Base-by-base conservation (phyloP, 1,140 invertebrate species). In the Heliconius himera region DNA sequence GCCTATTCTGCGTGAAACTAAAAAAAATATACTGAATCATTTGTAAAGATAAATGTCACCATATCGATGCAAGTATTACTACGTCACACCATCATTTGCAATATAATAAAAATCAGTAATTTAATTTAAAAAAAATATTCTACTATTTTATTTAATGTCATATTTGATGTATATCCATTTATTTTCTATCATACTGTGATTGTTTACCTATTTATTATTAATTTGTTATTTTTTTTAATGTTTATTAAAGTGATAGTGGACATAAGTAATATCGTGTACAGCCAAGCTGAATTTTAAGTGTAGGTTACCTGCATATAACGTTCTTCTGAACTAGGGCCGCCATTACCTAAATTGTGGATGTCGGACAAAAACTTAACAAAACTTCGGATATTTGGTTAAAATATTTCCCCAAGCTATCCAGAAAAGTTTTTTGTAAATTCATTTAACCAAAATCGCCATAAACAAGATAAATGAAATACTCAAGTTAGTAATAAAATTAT, bases 151-250 rank as follows among this genome's bases (percentile, higher is more conserved):
- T 77, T 38, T 71, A 51, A 51, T 20, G 8, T 81, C 70, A 81
- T 81, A 70, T 73, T 81, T 78, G 80, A 81, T 73, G 73, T n/a
- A 16, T 41, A 71, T 81, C 76, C 73, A 80, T 73, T 82, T 80
- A 70, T 82, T 81, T 82, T 83, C 18, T 81, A 84, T 80, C 82
- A 71, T 82, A 84, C 84, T 89, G 88, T 88, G 87, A 88, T 88
- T 81, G 81, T 87, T 85, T 86, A 86, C 79, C 83, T 87, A 87
- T 84, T 84, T 88, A 83, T 82, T 87, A 81, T 87, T 84, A 83
- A 85, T 85, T 87, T 87, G 84, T 86, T 88, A 83, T 86, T 85
- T 82, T 83, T 82, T 86, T 81, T 84, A 83, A 82, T 83, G 79
- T 87, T 86, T 83, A 81, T 85, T 33, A 73, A 78, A 78, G 56